Percentiles rank a stretch among this genome's conserved stretches.
Conservation (phyloP, 2,888 invertebrate genomes). For the Lucinisca nassula region DNA sequence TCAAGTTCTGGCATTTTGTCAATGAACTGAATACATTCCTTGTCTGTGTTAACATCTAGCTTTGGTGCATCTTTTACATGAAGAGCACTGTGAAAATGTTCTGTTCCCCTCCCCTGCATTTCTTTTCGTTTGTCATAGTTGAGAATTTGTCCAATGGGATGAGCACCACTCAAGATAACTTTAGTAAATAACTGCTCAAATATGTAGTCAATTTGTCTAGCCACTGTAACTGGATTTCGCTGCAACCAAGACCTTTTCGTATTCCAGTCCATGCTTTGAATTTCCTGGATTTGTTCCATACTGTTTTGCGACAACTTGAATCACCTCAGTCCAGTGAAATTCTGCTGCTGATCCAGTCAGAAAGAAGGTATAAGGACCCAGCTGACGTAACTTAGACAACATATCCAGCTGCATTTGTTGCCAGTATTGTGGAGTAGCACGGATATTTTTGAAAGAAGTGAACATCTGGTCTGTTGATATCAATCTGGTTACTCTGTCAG, state of each 20-base stretch:
- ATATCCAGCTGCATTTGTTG: constrained; percentile 61
- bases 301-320: constrained; percentile 33
- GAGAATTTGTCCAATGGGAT: constrained; percentile 45
- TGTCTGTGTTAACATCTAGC: constrained; percentile 52
- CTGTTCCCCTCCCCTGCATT: constrained; percentile 61
- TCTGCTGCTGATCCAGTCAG: constrained; percentile 63
- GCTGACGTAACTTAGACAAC: constrained; percentile 64
- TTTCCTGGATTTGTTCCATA: constrained; percentile 27
- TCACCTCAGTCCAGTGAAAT: constrained; percentile 66
- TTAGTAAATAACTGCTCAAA: constrained; percentile 37
- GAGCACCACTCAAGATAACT: constrained; percentile 32
- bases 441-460: constrained; percentile 54
- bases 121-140: constrained; percentile 65
- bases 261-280: constrained; percentile 19
- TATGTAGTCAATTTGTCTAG: constrained; percentile 39
- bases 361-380: constrained; percentile 68
- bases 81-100: constrained; percentile 62
- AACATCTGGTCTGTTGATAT: constrained; percentile 52
- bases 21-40: constrained; percentile 31
- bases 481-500: constrained; percentile 11
- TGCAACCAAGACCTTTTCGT: constrained; percentile 13
- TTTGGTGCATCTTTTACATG: constrained; percentile 59
- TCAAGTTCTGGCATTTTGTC: constrained; percentile 44
- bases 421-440: constrained; percentile 59
- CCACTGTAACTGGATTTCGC: constrained; percentile 34